Conservation (phyloP, 2,113 vertebrate genomes). For the Edolisoma coerulescens region DNA sequence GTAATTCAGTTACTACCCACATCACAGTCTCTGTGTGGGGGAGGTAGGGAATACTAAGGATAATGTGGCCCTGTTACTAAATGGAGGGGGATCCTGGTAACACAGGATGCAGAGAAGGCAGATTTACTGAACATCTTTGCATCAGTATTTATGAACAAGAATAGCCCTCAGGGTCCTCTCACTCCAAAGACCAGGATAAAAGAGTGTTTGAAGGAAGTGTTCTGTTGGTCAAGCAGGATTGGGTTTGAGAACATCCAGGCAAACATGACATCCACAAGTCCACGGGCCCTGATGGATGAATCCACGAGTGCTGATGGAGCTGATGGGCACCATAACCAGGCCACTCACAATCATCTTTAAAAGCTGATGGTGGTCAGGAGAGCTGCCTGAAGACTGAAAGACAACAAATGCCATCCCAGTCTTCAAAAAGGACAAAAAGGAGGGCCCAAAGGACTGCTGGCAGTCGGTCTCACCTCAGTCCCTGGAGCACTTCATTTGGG, state of each 20-base stretch:
- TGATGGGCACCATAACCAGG: neutral
- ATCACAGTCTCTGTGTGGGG: slow-evolving; percentile 24
- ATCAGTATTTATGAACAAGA: neutral
- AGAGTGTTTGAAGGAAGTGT: neutral
- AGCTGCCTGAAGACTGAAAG: neutral
- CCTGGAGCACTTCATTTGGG: neutral
- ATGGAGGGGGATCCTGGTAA: neutral
- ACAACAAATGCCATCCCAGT: neutral
- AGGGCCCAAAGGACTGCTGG: neutral
- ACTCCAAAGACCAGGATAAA: neutral
- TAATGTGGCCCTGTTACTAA: neutral
- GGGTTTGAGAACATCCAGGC: neutral
- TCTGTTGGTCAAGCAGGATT: neutral
- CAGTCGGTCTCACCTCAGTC: neutral
- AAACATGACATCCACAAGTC: neutral
- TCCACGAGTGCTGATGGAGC: neutral
- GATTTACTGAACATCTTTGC: neutral
- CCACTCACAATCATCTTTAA: neutral
- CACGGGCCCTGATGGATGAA: neutral
- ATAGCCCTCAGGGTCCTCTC: neutral
- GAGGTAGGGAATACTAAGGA: neutral
- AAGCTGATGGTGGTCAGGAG: neutral
- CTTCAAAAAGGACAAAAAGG: neutral
- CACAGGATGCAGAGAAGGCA: neutral
- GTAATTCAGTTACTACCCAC: slow-evolving; percentile 45